Conservation (phyloP, 2,888 invertebrate species). For the Limenitis camilla region DNA sequence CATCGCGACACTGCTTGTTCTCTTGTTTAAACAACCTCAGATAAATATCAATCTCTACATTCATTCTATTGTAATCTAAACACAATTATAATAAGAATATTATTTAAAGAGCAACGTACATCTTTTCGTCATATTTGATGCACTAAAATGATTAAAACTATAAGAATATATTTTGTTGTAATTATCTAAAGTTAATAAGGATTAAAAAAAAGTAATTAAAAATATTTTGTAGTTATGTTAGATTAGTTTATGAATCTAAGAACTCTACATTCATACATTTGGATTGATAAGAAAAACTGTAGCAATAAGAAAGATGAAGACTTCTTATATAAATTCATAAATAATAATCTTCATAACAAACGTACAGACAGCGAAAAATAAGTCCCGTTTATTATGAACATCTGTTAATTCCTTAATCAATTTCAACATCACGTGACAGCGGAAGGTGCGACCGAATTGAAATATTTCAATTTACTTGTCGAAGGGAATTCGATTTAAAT, state of each 20-base stretch:
- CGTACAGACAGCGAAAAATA: not conserved
- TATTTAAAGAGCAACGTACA: not conserved
- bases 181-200: too few relatives aligned
- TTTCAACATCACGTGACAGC: slow-evolving; percentile 39
- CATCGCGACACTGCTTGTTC: slow-evolving; percentile 12
- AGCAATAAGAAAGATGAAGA: too few relatives aligned
- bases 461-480: slow-evolving; percentile 72
- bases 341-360: too few relatives aligned
- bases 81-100: not conserved
- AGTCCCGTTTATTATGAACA: not conserved
- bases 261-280: too few relatives aligned
- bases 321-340: too few relatives aligned
- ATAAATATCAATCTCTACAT: slow-evolving; percentile 10
- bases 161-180: too few relatives aligned
- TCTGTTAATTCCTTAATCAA: slow-evolving; percentile 47
- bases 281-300: too few relatives aligned
- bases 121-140: too few relatives aligned
- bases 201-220: too few relatives aligned
- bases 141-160: too few relatives aligned
- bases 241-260: too few relatives aligned
- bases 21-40: not conserved
- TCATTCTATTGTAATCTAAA: not conserved
- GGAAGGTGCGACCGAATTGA: slow-evolving; percentile 63
- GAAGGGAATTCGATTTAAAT: slow-evolving; percentile 71
- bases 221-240: too few relatives aligned